Evolutionary conservation across 92 coral and sea anemone species (phyloP).

Genomic region (Plumapathes pennacea): DNA sequence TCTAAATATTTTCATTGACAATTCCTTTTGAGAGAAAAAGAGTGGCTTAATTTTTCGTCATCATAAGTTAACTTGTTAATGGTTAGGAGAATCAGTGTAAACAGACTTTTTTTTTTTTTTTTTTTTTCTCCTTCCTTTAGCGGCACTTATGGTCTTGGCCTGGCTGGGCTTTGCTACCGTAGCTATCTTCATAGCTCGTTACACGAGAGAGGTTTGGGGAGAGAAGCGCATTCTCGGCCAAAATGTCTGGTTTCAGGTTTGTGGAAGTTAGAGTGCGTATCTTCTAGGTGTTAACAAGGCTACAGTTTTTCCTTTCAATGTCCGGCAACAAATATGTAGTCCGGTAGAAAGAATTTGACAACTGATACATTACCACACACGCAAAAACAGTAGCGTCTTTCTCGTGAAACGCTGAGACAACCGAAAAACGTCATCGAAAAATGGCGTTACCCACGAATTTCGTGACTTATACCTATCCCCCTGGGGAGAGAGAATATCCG

Average conservation of each 20-base stretch:
- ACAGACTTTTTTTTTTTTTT: not conserved
- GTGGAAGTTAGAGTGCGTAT: not conserved
- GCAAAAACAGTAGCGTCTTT: no score
- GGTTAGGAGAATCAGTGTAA: no score
- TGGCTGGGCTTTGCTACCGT: constrained; percentile 73
- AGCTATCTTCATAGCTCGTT: constrained; percentile 68
- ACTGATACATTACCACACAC: no score
- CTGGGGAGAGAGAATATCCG: no score
- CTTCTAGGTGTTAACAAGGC: not conserved
- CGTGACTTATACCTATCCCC: no score
- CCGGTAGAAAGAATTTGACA: not conserved
- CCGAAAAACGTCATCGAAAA: no score
- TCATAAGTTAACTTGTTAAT: no score
- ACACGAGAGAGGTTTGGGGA: constrained; percentile 60
- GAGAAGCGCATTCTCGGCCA: constrained; percentile 38
- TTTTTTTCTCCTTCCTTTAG: constrained; percentile 10
- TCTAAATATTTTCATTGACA: no score
- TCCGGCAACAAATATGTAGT: not conserved
- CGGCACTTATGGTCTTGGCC: constrained; percentile 57
- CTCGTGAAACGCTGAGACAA: no score
- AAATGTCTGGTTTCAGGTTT: constrained; percentile 59
- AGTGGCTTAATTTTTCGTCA: no score
- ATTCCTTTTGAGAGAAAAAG: no score
- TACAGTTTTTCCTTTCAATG: not conserved
- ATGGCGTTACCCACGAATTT: no score